Evolutionary conservation across 1,140 invertebrate genomes (phyloP).

Genomic region (Drosophila sucinea): DNA sequence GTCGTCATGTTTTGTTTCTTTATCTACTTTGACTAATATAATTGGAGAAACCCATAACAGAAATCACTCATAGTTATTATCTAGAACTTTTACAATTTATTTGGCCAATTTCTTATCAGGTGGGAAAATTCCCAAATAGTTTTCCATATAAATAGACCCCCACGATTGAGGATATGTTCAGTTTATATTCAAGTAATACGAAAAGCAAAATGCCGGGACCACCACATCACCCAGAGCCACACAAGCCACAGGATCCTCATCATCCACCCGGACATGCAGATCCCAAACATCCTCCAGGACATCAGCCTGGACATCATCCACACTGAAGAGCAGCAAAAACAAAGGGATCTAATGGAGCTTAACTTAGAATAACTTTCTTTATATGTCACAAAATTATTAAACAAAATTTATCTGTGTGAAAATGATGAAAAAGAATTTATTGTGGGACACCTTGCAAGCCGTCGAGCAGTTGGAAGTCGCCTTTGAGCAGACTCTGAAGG

Average conservation of each 20-base stretch:
- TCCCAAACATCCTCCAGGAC: constrained; percentile 2
- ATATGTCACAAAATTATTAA: constrained; percentile 7
- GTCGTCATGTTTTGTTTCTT: background rate
- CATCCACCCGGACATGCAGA: constrained; percentile 4
- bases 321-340: background rate
- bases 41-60: constrained; percentile 1
- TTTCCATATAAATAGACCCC: constrained; percentile 6
- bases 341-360: background rate
- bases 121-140: background rate
- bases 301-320: constrained; percentile 5
- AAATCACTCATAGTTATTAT: constrained; percentile 6
- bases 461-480: constrained; percentile 46
- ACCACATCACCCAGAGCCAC: constrained; percentile 4
- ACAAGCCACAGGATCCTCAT: constrained; percentile 2
- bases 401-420: constrained; percentile 47
- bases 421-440: constrained; percentile 35
- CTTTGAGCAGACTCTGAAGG: constrained; percentile 35
- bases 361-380: background rate
- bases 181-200: background rate
- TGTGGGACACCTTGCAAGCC: constrained; percentile 43
- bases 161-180: background rate
- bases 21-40: constrained; percentile 4
- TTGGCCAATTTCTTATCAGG: background rate
- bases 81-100: constrained; percentile 4
- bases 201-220: constrained; percentile 1